phyloP scores from a whole-genome alignment of 2,797 vertebrate genomes.

The Chloroceryle amazona region DNA sequence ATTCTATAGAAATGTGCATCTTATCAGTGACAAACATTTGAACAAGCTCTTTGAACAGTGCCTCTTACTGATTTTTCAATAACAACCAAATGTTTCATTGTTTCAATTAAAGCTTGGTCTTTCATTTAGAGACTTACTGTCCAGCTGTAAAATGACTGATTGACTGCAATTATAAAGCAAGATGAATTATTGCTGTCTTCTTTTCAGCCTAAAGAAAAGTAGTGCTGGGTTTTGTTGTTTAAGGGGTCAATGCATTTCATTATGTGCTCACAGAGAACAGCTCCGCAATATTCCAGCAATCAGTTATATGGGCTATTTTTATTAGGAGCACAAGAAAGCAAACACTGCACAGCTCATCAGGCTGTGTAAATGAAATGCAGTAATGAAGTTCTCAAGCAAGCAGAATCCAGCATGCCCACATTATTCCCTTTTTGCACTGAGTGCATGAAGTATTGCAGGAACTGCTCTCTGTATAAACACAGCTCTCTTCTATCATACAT shows the following conservation, averaged over 20 bases:
- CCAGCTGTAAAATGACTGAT: slow-evolving; percentile 34
- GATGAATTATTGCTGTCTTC: slow-evolving; percentile 17
- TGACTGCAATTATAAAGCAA: slow-evolving; percentile 20
- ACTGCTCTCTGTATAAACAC: slow-evolving; percentile 58
- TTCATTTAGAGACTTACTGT: slow-evolving; percentile 28
- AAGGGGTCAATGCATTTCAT: neutral
- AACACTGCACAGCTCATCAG: slow-evolving; percentile 29
- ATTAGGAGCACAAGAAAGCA: slow-evolving; percentile 33
- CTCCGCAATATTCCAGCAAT: neutral
- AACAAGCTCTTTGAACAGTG: neutral
- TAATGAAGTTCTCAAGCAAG: slow-evolving; percentile 35
- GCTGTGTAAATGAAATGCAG: slow-evolving; percentile 49
- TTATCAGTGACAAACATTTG: slow-evolving; percentile 43
- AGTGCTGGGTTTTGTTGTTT: slow-evolving; percentile 10
- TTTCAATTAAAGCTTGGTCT: slow-evolving; percentile 38
- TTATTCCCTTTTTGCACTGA: slow-evolving; percentile 11
- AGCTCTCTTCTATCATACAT: slow-evolving; percentile 56
- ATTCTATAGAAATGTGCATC: slow-evolving; percentile 30
- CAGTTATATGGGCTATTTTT: slow-evolving; percentile 34
- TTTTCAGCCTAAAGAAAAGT: slow-evolving; percentile 36
- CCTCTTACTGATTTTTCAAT: slow-evolving; percentile 11
- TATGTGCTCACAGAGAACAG: neutral
- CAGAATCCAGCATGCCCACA: neutral
- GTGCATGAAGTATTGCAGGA: slow-evolving; percentile 14
- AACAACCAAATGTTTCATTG: slow-evolving; percentile 36